Percentiles rank a stretch among this genome's conserved stretches.
phyloP scores from a whole-genome alignment of 2,888 invertebrate species.

The Hydroisotoma schaefferi region DNA sequence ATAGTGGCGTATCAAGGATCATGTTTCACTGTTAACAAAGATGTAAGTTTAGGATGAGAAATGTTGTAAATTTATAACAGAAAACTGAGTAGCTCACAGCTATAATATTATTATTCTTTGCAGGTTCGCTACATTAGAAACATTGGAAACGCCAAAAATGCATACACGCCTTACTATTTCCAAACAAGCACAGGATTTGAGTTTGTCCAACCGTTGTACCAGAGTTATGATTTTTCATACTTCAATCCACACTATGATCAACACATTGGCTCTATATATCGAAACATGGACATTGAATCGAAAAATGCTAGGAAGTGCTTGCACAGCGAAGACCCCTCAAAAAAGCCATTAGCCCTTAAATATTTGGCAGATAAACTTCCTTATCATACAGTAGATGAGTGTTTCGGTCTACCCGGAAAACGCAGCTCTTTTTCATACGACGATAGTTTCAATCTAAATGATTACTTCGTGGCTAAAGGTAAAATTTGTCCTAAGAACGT shows the following conservation, averaged over 20 bases:
- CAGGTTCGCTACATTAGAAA: slow-evolving; percentile 27
- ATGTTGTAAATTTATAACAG: no score
- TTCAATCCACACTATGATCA: slow-evolving; percentile 23
- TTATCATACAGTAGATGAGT: slow-evolving; percentile 15
- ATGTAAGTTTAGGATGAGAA: no score
- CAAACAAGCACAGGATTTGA: slow-evolving; percentile 26
- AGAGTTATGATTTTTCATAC: slow-evolving; percentile 10
- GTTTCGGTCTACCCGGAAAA: slow-evolving; percentile 16
- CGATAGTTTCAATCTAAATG: slow-evolving; percentile 14
- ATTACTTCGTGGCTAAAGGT: slow-evolving; percentile 11
- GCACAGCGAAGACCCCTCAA: slow-evolving; percentile 10
- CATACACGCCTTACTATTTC: slow-evolving; percentile 29
- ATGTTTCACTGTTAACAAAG: slow-evolving; percentile 29
- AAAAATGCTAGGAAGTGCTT: slow-evolving; percentile 19
- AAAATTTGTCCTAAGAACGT: background rate
- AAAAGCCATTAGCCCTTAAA: slow-evolving; percentile 19
- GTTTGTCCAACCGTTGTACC: slow-evolving; percentile 24
- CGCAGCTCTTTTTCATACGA: slow-evolving; percentile 14
- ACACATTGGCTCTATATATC: slow-evolving; percentile 28
- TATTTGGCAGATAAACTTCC: slow-evolving; percentile 26
- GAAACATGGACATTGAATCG: slow-evolving; percentile 18
- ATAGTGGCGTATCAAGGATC: slow-evolving; percentile 25
- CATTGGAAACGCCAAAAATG: slow-evolving; percentile 19
- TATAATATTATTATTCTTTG: slow-evolving; percentile 1
- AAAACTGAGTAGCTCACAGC: no score